A percentile compares a stretch with the other conserved stretches of the same genome.
Evolutionary conservation across 2,113 vertebrate genomes (phyloP).

Genomic region (Crotalus viridis): DNA sequence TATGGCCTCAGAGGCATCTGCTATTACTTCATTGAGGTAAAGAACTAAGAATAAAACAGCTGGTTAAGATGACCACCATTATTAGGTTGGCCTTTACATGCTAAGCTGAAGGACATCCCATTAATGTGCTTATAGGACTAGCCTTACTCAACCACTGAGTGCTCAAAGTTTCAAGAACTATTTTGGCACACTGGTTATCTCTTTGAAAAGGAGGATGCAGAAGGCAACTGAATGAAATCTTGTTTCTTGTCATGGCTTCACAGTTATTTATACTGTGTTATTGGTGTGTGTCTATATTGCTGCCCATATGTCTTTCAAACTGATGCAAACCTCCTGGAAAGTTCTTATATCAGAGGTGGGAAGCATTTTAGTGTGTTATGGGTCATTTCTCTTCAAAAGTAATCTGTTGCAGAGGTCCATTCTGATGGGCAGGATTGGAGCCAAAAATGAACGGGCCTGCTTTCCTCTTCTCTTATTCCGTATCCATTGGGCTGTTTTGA

Average conservation of each 20-base stretch:
- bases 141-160: neutral
- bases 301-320: neutral
- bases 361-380: neutral
- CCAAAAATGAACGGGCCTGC: neutral
- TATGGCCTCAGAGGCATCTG: slow-evolving; percentile 93
- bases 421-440: neutral
- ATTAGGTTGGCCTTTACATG: neutral
- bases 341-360: neutral
- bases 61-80: neutral
- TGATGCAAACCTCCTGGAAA: neutral
- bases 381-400: neutral
- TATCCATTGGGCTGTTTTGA: neutral
- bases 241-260: neutral
- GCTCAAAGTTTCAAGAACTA: neutral
- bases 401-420: neutral
- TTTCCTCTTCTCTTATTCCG: neutral
- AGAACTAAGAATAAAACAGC: neutral
- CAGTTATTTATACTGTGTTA: neutral
- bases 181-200: neutral
- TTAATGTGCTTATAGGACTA: neutral
- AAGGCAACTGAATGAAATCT: neutral
- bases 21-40: slow-evolving; percentile 88
- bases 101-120: neutral
- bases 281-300: neutral
- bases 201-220: neutral